Conservation (phyloP, 92 coral and sea anemone genomes). For the Micromussa lordhowensis region DNA sequence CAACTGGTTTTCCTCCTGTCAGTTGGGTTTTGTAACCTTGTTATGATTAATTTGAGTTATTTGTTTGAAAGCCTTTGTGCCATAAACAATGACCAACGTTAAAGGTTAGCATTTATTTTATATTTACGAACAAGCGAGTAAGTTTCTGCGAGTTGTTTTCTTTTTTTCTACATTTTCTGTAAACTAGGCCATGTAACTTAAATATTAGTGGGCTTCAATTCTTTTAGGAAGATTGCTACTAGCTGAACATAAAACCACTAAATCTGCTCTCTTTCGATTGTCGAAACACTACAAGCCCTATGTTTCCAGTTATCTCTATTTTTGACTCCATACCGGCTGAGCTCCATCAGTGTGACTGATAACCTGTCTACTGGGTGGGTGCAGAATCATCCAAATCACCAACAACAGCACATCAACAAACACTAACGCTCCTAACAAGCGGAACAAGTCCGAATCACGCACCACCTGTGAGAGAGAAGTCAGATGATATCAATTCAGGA, state of each 20-base stretch:
- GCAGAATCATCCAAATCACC: slow-evolving; percentile 76
- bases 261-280: background rate
- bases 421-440: slow-evolving; percentile 73
- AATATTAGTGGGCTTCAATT: background rate
- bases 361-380: slow-evolving; percentile 77
- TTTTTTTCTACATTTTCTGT: too few relatives aligned
- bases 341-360: slow-evolving; percentile 49
- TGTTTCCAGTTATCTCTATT: background rate
- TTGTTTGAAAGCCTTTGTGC: too few relatives aligned
- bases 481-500: background rate
- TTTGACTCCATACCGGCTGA: slow-evolving; percentile 54
- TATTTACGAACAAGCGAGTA: background rate
- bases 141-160: background rate
- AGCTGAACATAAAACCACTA: background rate
- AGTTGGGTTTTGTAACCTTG: too few relatives aligned
- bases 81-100: too few relatives aligned
- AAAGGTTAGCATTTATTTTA: too few relatives aligned
- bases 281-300: background rate
- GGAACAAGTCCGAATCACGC: slow-evolving; percentile 81
- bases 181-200: background rate
- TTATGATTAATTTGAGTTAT: too few relatives aligned
- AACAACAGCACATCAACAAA: slow-evolving; percentile 66
- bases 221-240: background rate
- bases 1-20: too few relatives aligned
- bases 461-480: slow-evolving; percentile 69